These are phyloP conservation scores for Drosophila saltans DNA, from an alignment of 1,140 invertebrate species.

Conservation along the genomic window DNA sequence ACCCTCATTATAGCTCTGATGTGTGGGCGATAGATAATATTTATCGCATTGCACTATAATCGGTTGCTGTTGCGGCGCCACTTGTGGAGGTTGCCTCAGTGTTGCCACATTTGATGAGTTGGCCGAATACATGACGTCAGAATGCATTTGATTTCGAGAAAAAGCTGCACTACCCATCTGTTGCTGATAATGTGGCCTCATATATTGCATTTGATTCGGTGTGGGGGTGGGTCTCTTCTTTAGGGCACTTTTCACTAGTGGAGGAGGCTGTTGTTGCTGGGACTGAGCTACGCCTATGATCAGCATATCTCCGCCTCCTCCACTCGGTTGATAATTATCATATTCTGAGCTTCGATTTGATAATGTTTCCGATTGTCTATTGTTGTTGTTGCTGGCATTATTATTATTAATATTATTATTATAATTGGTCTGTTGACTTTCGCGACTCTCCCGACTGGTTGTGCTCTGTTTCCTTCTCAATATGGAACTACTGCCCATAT, in stretches of 20 bases:
- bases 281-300: constrained; percentile 72
- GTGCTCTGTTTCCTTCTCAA: constrained; percentile 66
- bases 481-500: constrained; percentile 35
- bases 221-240: constrained; percentile 71
- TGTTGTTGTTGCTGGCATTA: constrained; percentile 48
- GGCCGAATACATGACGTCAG: constrained; percentile 68
- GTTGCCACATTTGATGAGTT: constrained; percentile 81
- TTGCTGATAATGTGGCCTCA: constrained; percentile 45
- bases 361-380: constrained; percentile 73
- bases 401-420: constrained; percentile 50
- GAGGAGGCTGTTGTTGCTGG: constrained; percentile 62
- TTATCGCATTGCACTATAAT: constrained; percentile 80
- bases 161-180: constrained; percentile 15
- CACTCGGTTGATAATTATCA: constrained; percentile 71
- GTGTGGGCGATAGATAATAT: constrained; percentile 77
- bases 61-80: constrained; percentile 71
- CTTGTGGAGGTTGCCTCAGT: constrained; percentile 68
- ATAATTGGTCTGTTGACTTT: constrained; percentile 43
- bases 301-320: constrained; percentile 54
- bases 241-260: constrained; percentile 66
- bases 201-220: constrained; percentile 61
- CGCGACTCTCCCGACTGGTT: constrained; percentile 52
- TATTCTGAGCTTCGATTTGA: constrained; percentile 80
- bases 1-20: constrained; percentile 76
- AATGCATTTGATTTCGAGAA: constrained; percentile 31